Percentiles rank a stretch among this genome's conserved stretches.
phyloP scores from a whole-genome alignment of 2,888 invertebrate species.

The Tiliacea citrago region DNA sequence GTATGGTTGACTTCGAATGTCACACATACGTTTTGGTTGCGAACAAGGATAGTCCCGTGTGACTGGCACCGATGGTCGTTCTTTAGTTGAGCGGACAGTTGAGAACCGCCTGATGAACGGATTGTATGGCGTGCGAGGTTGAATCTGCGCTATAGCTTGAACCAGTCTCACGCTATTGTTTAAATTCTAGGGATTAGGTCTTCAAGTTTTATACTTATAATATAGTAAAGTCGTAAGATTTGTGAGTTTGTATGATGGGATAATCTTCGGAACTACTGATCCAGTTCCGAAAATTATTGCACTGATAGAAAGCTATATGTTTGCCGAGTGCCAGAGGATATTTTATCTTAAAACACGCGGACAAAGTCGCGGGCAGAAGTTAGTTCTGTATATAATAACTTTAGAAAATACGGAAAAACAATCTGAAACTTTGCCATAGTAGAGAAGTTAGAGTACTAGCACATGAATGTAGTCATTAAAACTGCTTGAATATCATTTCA shows the following conservation, averaged over 20 bases:
- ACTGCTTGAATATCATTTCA: not conserved
- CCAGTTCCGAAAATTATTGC: no score
- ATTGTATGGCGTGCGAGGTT: not conserved
- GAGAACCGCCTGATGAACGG: conserved; percentile 25
- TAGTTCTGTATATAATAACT: not conserved
- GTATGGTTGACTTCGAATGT: conserved; percentile 17
- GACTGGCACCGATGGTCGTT: conserved; percentile 25
- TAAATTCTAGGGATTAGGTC: not conserved
- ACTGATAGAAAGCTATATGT: no score
- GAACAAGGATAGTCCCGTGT: conserved; percentile 31
- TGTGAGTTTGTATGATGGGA: not conserved
- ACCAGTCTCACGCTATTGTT: not conserved
- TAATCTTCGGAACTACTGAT: no score
- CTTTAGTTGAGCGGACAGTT: conserved; percentile 32
- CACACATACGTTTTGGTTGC: conserved; percentile 27
- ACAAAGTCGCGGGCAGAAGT: no score
- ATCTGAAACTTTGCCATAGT: not conserved
- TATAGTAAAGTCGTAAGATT: no score
- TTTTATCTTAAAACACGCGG: not conserved
- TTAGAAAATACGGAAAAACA: not conserved
- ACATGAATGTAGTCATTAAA: not conserved
- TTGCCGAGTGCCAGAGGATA: no score
- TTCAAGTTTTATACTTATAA: not conserved
- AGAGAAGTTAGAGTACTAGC: not conserved
- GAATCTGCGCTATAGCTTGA: not conserved